Evolutionary conservation across 2,888 invertebrate species (phyloP).

Genomic region (Rhyacophila evoluta): DNA sequence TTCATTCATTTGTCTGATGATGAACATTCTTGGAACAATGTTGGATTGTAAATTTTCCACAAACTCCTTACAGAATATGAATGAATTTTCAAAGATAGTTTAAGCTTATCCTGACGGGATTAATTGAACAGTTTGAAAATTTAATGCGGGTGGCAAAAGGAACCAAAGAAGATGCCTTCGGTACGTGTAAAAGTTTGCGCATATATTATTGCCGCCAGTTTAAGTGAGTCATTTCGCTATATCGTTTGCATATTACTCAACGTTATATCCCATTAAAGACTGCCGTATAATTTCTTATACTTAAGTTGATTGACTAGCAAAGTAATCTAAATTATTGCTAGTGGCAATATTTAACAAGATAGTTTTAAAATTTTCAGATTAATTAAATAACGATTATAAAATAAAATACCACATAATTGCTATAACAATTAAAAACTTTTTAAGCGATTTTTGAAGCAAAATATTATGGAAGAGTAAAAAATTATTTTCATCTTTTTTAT

Average conservation of each 20-base stretch:
- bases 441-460: too few species aligned
- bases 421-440: too few species aligned
- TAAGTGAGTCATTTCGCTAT: background rate
- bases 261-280: background rate
- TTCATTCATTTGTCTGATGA: background rate
- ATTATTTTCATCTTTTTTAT: too few species aligned
- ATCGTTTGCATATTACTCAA: background rate
- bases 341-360: too few species aligned
- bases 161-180: background rate
- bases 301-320: too few species aligned
- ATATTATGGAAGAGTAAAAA: too few species aligned
- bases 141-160: slow-evolving; percentile 23
- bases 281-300: background rate
- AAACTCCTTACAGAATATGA: slow-evolving; percentile 43
- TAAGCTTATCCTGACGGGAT: slow-evolving; percentile 33
- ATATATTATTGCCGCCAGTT: background rate
- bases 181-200: slow-evolving; percentile 17
- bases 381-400: too few species aligned
- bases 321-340: too few species aligned
- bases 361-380: too few species aligned
- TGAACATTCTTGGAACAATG: background rate
- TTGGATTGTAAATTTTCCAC: background rate
- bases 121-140: slow-evolving; percentile 40
- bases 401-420: too few species aligned
- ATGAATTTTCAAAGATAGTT: slow-evolving; percentile 47